A percentile compares a stretch with the other conserved stretches of the same genome.
Evolutionary conservation across 2,113 vertebrate species (phyloP).

Genomic region (Chaetura pelagica): DNA sequence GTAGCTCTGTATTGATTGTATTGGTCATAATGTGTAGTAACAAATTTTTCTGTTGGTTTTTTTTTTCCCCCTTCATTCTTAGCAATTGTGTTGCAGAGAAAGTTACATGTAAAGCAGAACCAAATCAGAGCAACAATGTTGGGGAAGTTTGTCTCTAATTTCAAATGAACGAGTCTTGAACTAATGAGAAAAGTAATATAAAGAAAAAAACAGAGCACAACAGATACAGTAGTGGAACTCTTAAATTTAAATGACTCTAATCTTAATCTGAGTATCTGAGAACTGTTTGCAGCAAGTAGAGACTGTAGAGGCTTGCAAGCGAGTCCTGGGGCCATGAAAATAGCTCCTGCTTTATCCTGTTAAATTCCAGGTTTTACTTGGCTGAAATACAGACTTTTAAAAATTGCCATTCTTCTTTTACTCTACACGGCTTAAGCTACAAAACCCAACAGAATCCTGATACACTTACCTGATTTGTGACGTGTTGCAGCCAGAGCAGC

Average conservation of each 20-base stretch:
- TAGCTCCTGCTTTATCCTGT: neutral
- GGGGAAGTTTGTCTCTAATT: neutral
- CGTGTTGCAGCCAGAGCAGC: accelerated
- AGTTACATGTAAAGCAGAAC: neutral
- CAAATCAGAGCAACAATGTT: neutral
- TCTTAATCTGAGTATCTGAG: neutral
- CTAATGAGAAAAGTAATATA: neutral
- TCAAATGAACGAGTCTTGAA: neutral
- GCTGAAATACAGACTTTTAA: neutral
- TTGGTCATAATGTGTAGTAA: neutral
- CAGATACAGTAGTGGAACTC: neutral
- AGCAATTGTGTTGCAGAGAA: neutral
- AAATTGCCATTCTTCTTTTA: neutral
- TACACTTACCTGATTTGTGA: accelerated
- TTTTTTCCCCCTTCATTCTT: neutral
- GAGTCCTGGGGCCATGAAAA: neutral
- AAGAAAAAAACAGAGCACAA: neutral
- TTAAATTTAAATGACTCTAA: neutral
- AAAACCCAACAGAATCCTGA: neutral
- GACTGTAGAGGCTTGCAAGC: neutral
- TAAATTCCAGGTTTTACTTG: neutral
- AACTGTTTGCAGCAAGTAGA: neutral
- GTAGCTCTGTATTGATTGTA: neutral
- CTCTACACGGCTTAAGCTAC: neutral
- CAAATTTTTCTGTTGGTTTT: neutral